Conservation (phyloP, 2,113 vertebrate genomes). For the Platysternon megacephalum region DNA sequence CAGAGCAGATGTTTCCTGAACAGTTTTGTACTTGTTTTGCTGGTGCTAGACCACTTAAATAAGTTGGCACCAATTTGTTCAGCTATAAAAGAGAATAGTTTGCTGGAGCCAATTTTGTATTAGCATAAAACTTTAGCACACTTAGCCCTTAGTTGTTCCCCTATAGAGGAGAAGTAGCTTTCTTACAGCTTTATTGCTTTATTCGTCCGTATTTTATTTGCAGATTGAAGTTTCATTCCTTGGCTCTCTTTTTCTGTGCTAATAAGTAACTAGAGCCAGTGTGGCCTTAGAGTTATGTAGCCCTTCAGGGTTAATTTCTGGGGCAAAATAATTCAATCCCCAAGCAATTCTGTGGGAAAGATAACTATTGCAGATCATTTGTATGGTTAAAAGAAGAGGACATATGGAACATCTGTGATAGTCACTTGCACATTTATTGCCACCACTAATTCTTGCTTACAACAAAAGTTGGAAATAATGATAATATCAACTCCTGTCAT, state of each 20-base stretch:
- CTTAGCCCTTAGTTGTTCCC: slow-evolving; percentile 49
- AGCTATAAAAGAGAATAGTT: slow-evolving; percentile 58
- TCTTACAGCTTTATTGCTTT: slow-evolving; percentile 63
- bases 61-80: slow-evolving; percentile 59
- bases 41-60: slow-evolving; percentile 58
- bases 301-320: slow-evolving; percentile 67
- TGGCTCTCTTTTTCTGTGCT: slow-evolving; percentile 39
- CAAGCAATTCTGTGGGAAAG: slow-evolving; percentile 45
- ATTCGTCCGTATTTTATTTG: slow-evolving; percentile 69
- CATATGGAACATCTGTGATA: slow-evolving; percentile 34
- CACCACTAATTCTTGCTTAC: slow-evolving; percentile 54
- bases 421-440: slow-evolving; percentile 52
- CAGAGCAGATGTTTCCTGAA: slow-evolving; percentile 68
- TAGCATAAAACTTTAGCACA: slow-evolving; percentile 62
- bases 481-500: background rate
- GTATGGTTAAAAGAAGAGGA: slow-evolving; percentile 52
- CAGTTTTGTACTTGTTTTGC: slow-evolving; percentile 31
- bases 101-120: slow-evolving; percentile 57
- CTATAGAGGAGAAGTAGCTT: slow-evolving; percentile 47
- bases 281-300: slow-evolving; percentile 4
- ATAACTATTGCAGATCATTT: slow-evolving; percentile 46
- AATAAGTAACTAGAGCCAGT: slow-evolving; percentile 40
- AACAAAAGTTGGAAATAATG: slow-evolving; percentile 41
- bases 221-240: slow-evolving; percentile 55
- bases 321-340: slow-evolving; percentile 51